A percentile compares a stretch with the other conserved stretches of the same genome.
Conservation (phyloP, 2,888 invertebrate genomes). For the Anoplius nigerrimus region DNA sequence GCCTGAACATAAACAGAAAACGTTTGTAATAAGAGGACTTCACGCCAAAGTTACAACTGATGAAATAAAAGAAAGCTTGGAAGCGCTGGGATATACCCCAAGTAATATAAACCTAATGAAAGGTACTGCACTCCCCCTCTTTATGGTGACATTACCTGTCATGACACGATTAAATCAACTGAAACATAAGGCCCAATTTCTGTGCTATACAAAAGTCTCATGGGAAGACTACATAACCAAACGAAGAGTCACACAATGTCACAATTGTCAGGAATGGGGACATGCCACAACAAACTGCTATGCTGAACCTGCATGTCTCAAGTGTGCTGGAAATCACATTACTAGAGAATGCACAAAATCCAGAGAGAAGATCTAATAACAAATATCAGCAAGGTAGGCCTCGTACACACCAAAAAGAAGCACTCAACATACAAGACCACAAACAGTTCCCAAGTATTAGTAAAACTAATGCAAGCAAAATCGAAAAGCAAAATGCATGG, state of each 20-base stretch:
- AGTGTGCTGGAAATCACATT: slow-evolving; percentile 53
- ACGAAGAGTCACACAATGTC: slow-evolving; percentile 55
- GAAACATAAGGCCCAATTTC: slow-evolving; percentile 31
- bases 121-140: slow-evolving; percentile 38
- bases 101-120: slow-evolving; percentile 45
- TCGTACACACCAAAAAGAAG: no score
- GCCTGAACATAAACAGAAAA: no score
- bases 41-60: neutral
- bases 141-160: slow-evolving; percentile 38
- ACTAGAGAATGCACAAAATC: slow-evolving; percentile 55
- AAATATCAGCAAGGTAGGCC: no score
- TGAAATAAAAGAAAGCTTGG: slow-evolving; percentile 12
- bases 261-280: slow-evolving; percentile 59
- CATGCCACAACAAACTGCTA: slow-evolving; percentile 56
- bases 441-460: no score
- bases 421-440: no score
- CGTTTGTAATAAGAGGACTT: slow-evolving; percentile 11
- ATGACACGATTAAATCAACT: slow-evolving; percentile 32
- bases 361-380: slow-evolving; percentile 55
- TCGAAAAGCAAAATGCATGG: no score
- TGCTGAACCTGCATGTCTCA: slow-evolving; percentile 51
- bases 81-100: slow-evolving; percentile 6
- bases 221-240: slow-evolving; percentile 53
- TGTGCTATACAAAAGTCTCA: slow-evolving; percentile 39
- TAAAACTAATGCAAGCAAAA: no score